Base-by-base conservation (phyloP, 2,888 invertebrate genomes). In the Eilema caniola region DNA sequence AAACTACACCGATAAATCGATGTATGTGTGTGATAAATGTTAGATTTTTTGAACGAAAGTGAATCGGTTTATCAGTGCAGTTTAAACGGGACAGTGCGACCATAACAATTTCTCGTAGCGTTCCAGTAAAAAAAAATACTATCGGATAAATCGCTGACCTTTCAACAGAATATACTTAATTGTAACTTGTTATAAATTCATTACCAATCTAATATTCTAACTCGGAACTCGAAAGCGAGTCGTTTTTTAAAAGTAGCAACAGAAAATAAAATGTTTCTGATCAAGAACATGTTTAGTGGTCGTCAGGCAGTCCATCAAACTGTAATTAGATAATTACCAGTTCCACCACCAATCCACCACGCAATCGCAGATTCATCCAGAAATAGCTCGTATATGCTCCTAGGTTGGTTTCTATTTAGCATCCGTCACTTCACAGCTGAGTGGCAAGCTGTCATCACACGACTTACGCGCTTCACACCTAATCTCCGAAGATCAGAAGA, bases 401-500 rank as follows among this genome's bases (percentile, higher is more conserved):
- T 67, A 81, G 73, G 61, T 72, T 75, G 62, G 71, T 33, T 74
- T 65, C 78, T 80, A 81, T 86, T 85, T 84, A 85, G 79, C 82
- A 80, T 73, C 76, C 79, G 83, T 83, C 85, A 77, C 72, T 81
- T 77, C 76, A 84, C 82, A 83, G 85, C 62, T 84, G 87, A 88
- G 84, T 82, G 80, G 79, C 82, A 68, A 71, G 78, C 84, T 91
- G 91, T 90, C 92, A 89, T 76, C 88, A 77, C 66, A n/a, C 62
- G 75, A 71, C 63, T 78, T 72, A 69, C 80, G 79, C 83, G 77
- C 83, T 89, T 88, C 86, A 89, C 90, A 89, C 91, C 85, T 88
- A 88, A 91, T 91, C 88, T 83, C 83, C 81, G 77, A 70, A 80
- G 85, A 86, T 85, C 86, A 87, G 85, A 84, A 80, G 83, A 83